Base-by-base conservation (phyloP, 2,888 invertebrate genomes). In the Epistrophe eligans region DNA sequence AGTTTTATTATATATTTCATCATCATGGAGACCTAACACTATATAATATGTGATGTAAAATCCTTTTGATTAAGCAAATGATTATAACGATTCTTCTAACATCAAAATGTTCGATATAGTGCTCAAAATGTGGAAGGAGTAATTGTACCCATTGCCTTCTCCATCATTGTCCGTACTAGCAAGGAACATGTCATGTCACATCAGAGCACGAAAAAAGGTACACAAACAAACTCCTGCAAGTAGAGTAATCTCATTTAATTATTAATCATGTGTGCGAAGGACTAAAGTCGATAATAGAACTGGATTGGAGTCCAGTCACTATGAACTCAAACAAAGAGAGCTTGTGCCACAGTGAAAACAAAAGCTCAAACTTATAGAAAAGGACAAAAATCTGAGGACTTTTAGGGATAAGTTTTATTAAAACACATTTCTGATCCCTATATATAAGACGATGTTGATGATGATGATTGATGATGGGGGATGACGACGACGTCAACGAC, bases 211-310 rank as follows among this genome's bases (percentile, higher is more conserved):
- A 52, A 28, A 19, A 40, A 55, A 28, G 28, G 28, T 11, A 57
- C 38, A 50, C 15, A 84, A 84, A 84, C 71, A 79, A 73, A 77
- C n/a, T 62, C 50, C 66, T 45, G 50, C 66, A 72, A 83, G 79
- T 74, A 79, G 71, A 83, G 87, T 87, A 87, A 87, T 87, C 83
- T 92, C 91, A 90, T 90, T 92, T 90, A 92, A 92, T 92, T 91
- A 92, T 92, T 92, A 91, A 92, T 90, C 89, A 90, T 90, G 90
- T 90, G 90, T 89, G 89, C 88, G 88, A 89, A 89, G 89, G 90
- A 89, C 91, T 90, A 90, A 90, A 89, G 89, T 89, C 89, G 89
- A 89, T 88, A 89, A 89, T 88, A 90, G 90, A 90, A 90, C 89
- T 90, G 90, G 83, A 87, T 87, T 87, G 83, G 60, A 57, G 82